Conservation (phyloP, 2,113 vertebrate genomes). For the Xenotilapia flavipinnis region DNA sequence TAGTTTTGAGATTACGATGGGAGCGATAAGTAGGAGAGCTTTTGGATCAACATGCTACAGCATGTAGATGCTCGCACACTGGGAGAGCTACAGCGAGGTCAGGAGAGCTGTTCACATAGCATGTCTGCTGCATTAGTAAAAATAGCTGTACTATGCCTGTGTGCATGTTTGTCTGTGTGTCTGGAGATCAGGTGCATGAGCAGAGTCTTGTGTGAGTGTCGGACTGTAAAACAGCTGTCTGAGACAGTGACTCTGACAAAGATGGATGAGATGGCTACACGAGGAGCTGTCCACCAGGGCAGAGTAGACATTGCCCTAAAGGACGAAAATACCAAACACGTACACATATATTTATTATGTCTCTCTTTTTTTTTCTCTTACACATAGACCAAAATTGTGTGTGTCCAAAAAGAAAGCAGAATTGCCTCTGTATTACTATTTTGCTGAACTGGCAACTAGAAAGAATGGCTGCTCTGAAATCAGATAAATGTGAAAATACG, state of each 20-base stretch:
- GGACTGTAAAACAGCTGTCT: constrained; percentile 65
- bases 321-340: neutral
- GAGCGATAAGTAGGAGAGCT: neutral
- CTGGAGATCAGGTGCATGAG: constrained; percentile 42
- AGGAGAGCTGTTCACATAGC: constrained; percentile 14
- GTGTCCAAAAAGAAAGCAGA: neutral
- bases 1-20: neutral
- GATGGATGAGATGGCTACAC: constrained; percentile 59
- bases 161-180: neutral
- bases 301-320: neutral
- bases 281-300: constrained; percentile 23
- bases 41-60: neutral
- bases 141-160: neutral
- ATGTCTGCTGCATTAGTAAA: constrained; percentile 15
- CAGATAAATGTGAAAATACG: constrained; percentile 55
- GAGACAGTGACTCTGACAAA: constrained; percentile 56
- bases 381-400: neutral
- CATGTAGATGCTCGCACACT: neutral
- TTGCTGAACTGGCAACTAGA: constrained; percentile 26
- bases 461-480: constrained; percentile 30
- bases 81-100: neutral
- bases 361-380: neutral
- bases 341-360: neutral
- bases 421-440: neutral
- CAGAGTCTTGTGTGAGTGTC: constrained; percentile 40